Percentiles rank a stretch among this genome's conserved stretches.
These are phyloP conservation scores for Gryllus longicercus DNA, from an alignment of 2,888 invertebrate species.

Conservation along the genomic window DNA sequence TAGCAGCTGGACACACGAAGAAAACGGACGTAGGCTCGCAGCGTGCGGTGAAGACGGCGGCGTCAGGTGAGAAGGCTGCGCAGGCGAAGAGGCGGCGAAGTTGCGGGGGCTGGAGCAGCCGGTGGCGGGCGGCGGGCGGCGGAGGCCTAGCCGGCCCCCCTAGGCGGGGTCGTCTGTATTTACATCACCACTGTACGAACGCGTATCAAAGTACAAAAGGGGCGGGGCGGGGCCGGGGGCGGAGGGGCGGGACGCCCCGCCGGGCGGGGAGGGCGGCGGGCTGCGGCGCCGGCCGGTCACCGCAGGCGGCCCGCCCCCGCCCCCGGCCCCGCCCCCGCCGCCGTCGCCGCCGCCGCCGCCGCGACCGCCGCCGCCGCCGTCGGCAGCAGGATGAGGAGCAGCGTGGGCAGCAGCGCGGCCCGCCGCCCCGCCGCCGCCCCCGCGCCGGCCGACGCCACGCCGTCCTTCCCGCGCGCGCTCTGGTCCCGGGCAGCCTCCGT, in stretches of 20 bases:
- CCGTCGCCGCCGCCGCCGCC: neutral
- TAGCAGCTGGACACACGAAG: too few species aligned
- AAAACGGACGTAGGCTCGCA: too few species aligned
- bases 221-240: neutral
- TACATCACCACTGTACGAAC: conserved; percentile 1
- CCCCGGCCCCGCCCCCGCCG: neutral
- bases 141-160: neutral
- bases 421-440: neutral
- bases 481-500: conserved; percentile 49
- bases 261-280: neutral
- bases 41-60: too few species aligned
- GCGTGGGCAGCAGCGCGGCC: neutral
- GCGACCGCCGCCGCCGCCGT: neutral
- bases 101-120: neutral
- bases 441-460: neutral
- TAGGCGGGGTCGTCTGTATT: neutral
- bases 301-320: neutral
- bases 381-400: neutral
- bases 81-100: too few species aligned
- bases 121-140: neutral
- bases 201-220: conserved; percentile 17
- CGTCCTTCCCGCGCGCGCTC: conserved; percentile 44
- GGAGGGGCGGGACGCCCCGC: neutral
- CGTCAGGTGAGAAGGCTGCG: too few species aligned
- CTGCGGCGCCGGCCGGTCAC: neutral